Evolutionary conservation across 2,888 invertebrate genomes (phyloP).

Genomic region (Miltochrista miniata): DNA sequence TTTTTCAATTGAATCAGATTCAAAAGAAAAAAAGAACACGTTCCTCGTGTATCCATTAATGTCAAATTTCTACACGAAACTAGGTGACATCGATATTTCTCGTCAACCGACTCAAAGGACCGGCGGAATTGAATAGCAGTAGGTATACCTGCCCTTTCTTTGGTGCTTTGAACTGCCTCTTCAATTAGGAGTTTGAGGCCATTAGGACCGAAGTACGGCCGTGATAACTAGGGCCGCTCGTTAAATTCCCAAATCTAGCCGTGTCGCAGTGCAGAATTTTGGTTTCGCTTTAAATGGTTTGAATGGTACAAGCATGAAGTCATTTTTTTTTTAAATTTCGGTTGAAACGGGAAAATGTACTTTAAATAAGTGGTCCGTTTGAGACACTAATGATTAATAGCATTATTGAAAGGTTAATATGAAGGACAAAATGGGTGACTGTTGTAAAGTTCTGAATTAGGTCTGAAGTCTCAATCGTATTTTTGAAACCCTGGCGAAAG

Average conservation of each 20-base stretch:
- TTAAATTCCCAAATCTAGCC: slow-evolving; percentile 27
- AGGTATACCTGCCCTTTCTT: not conserved
- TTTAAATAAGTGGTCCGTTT: too few species aligned
- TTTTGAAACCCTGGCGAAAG: too few species aligned
- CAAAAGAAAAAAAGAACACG: too few species aligned
- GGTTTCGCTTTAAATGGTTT: slow-evolving; percentile 8
- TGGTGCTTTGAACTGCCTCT: slow-evolving; percentile 31
- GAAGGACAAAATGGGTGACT: too few species aligned
- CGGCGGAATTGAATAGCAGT: not conserved
- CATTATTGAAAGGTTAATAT: too few species aligned
- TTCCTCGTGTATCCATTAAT: not conserved
- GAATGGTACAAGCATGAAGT: not conserved
- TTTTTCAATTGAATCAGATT: too few species aligned
- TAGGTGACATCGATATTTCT: not conserved
- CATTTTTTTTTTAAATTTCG: too few species aligned
- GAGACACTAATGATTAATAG: too few species aligned
- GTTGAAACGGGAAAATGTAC: too few species aligned
- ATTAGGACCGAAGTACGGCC: slow-evolving; percentile 35
- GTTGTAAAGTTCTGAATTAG: too few species aligned
- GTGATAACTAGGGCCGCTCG: slow-evolving; percentile 38
- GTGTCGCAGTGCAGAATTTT: slow-evolving; percentile 25
- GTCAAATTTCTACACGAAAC: not conserved
- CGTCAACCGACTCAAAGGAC: not conserved
- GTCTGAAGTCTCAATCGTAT: too few species aligned
- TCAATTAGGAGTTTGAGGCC: slow-evolving; percentile 55